These are phyloP conservation scores for Synaphobranchus kaupii DNA, from an alignment of 2,797 vertebrate genomes.

Conservation along the genomic window DNA sequence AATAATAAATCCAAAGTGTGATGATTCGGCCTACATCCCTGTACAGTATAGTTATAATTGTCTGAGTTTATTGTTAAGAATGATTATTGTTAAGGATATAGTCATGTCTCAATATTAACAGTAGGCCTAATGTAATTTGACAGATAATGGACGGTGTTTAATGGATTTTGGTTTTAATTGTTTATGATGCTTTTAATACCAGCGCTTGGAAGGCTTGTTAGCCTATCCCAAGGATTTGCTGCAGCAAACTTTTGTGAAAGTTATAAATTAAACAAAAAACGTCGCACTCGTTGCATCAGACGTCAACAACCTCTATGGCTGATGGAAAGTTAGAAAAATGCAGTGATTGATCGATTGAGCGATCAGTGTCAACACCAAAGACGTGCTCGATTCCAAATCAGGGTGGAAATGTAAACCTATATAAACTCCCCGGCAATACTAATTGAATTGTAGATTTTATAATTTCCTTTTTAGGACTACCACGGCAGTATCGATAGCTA, in stretches of 20 bases:
- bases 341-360: not conserved
- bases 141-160: not conserved
- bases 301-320: not conserved
- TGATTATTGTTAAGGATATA: not conserved
- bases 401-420: not conserved
- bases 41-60: not conserved
- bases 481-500: not conserved
- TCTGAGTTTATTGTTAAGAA: not conserved
- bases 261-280: not conserved
- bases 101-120: not conserved
- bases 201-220: not conserved
- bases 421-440: not conserved
- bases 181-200: not conserved
- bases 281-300: not conserved
- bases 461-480: not conserved
- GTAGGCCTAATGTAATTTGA: not conserved
- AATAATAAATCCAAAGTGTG: not conserved
- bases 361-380: not conserved
- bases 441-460: not conserved
- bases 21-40: not conserved
- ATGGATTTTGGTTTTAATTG: not conserved
- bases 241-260: not conserved
- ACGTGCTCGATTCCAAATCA: not conserved
- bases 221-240: not conserved
- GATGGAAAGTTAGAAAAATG: not conserved